Evolutionary conservation across 2,113 vertebrate genomes (phyloP).

Genomic region (Anas platyrhynchos): DNA sequence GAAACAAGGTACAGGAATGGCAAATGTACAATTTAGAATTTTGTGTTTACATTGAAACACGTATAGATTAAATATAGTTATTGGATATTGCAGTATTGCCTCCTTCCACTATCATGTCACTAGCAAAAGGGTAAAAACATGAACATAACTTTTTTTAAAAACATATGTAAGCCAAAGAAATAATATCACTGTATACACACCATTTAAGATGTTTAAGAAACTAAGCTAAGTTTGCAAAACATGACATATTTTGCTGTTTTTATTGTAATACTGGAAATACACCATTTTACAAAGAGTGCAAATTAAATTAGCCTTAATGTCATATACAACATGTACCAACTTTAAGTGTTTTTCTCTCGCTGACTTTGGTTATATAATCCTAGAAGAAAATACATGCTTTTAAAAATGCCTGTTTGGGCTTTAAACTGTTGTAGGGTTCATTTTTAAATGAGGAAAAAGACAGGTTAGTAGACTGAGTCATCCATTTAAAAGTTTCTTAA

Average conservation of each 20-base stretch:
- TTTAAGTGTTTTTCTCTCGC: background rate
- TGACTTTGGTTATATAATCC: background rate
- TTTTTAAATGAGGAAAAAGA: background rate
- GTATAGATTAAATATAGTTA: background rate
- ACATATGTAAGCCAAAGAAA: background rate
- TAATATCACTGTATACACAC: background rate
- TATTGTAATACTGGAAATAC: background rate
- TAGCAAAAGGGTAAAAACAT: background rate
- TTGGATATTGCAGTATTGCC: background rate
- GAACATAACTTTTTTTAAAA: background rate
- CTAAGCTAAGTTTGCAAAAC: background rate
- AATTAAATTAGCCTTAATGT: slow-evolving; percentile 19
- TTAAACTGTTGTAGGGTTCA: background rate
- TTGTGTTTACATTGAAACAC: background rate
- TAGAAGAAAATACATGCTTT: background rate
- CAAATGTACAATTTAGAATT: background rate
- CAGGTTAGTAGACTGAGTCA: background rate
- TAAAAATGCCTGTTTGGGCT: background rate
- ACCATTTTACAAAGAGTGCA: background rate
- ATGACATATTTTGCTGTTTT: background rate
- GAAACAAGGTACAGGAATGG: background rate
- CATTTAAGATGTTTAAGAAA: background rate
- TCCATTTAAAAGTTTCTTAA: background rate
- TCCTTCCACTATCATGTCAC: background rate
- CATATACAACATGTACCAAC: background rate